These are phyloP conservation scores for Cancer borealis DNA, from an alignment of 2,888 invertebrate species.

Conservation along the genomic window DNA sequence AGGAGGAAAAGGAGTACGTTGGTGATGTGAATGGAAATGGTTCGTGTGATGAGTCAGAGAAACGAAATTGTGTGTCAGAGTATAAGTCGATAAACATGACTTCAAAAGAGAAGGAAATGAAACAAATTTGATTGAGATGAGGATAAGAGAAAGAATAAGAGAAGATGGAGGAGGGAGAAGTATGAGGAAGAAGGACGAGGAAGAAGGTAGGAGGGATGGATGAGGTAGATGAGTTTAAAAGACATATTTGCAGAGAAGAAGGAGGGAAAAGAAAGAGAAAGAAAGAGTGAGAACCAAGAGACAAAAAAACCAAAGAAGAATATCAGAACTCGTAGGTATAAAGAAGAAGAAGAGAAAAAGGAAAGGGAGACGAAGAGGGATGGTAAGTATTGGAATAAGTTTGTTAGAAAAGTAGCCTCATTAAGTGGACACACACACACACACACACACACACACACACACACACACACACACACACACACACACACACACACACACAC, in stretches of 20 bases:
- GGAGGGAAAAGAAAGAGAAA: background rate
- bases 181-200: background rate
- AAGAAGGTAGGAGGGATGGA: background rate
- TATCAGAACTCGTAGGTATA: background rate
- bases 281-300: background rate
- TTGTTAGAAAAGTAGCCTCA: background rate
- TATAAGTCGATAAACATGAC: background rate
- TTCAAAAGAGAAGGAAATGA: too few species aligned
- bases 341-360: background rate
- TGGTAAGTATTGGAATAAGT: background rate
- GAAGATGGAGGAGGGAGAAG: background rate
- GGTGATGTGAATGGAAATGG: background rate
- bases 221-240: too few species aligned
- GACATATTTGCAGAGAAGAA: background rate
- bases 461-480: conserved; percentile 7
- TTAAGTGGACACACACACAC: background rate
- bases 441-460: conserved; percentile 45
- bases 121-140: background rate
- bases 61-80: too few species aligned
- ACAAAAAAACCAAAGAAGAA: background rate
- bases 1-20: background rate
- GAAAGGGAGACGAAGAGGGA: background rate
- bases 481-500: conserved; percentile 6
- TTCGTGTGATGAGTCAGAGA: background rate
- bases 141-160: background rate